These are phyloP conservation scores for Nerophis ophidion DNA, from an alignment of 2,113 vertebrate genomes.

Conservation along the genomic window DNA sequence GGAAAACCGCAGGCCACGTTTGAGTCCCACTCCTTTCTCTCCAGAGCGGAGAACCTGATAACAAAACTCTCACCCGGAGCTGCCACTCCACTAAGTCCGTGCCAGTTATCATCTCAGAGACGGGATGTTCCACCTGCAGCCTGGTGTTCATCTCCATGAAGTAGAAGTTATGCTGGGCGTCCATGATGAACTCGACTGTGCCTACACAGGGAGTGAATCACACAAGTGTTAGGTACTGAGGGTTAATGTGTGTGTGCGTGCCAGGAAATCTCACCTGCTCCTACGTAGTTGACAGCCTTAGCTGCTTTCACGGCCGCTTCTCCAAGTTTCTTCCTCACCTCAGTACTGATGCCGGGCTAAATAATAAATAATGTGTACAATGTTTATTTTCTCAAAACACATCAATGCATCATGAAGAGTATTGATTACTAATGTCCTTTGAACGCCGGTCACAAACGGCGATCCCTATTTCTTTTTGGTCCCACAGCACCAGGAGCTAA, in stretches of 20 bases:
- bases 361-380: neutral
- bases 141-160: constrained; percentile 99
- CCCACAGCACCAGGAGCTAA: no score
- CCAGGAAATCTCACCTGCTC: constrained; percentile 77
- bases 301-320: constrained; percentile 93
- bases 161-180: constrained; percentile 91
- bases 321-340: constrained; percentile 85
- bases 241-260: neutral
- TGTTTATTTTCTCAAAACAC: no score
- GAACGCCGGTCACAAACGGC: no score
- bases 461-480: no score
- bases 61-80: constrained; percentile 76
- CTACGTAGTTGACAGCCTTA: constrained; percentile 92
- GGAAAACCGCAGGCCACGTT: constrained; percentile 21
- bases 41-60: no score
- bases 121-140: constrained; percentile 93
- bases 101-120: constrained; percentile 96
- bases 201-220: constrained; percentile 64
- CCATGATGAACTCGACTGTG: constrained; percentile 98
- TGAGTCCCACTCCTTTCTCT: neutral
- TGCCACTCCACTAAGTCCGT: constrained; percentile 99
- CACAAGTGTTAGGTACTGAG: neutral
- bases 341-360: constrained; percentile 88
- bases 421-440: no score
- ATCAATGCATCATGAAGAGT: no score